Conservation (phyloP, 2,113 vertebrate species). For the Misgurnus anguillicaudatus region DNA sequence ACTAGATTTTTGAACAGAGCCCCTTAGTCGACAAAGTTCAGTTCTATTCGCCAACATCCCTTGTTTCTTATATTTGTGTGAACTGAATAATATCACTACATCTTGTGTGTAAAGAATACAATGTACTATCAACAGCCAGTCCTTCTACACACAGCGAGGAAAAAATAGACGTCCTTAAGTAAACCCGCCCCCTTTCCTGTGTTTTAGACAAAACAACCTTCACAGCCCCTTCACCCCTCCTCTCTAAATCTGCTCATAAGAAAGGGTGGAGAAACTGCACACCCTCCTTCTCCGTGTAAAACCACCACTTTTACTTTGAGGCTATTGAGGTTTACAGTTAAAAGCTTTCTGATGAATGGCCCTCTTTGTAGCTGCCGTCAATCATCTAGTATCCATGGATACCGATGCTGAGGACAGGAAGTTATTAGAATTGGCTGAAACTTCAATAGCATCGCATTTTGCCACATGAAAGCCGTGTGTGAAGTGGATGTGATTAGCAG, state of each 20-base stretch:
- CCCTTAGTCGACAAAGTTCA: neutral
- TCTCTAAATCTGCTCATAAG: neutral
- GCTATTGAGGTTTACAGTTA: conserved; percentile 1
- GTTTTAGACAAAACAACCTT: conserved; percentile 59
- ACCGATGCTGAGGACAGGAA: conserved; percentile 33
- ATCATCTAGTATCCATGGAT: conserved; percentile 43
- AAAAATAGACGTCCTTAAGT: conserved; percentile 49
- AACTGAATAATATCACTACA: conserved; percentile 12
- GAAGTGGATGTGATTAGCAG: conserved; percentile 10
- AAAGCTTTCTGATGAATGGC: conserved; percentile 19
- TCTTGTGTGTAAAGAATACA: conserved; percentile 28
- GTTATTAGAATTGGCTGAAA: conserved; percentile 25
- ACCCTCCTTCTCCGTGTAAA: neutral
- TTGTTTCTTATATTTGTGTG: neutral
- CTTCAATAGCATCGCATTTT: conserved; percentile 14
- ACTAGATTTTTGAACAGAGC: no score
- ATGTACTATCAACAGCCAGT: neutral
- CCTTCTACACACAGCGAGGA: conserved; percentile 18
- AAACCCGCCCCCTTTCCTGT: conserved; percentile 57
- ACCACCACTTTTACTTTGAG: conserved; percentile 18
- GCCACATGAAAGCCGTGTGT: conserved; percentile 1
- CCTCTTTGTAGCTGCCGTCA: conserved; percentile 38
- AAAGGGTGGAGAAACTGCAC: neutral
- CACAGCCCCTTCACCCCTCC: conserved; percentile 14
- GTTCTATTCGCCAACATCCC: conserved; percentile 6